Conservation (phyloP, 2,113 vertebrate species). For the Helogale parvula region DNA sequence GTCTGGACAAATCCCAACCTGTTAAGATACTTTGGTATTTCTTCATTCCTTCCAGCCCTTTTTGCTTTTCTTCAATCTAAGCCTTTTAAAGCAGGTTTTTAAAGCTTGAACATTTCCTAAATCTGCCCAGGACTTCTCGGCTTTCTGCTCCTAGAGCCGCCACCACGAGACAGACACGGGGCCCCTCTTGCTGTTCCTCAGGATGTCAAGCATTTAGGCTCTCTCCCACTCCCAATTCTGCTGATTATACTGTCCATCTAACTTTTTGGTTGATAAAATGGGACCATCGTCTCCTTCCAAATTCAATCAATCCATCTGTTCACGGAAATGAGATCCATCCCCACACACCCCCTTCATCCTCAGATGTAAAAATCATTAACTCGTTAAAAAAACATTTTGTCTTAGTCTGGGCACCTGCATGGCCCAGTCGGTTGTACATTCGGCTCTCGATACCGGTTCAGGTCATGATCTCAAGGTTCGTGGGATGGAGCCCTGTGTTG, state of each 20-base stretch:
- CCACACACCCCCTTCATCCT: background rate
- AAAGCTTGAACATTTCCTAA: background rate
- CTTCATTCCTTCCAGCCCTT: background rate
- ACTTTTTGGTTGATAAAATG: background rate
- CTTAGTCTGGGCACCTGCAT: background rate
- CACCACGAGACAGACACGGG: background rate
- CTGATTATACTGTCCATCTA: background rate
- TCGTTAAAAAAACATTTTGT: background rate
- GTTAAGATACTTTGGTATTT: background rate
- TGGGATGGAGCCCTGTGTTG: too few species aligned
- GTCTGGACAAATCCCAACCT: background rate
- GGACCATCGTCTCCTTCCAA: background rate
- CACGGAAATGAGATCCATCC: background rate
- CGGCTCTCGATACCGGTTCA: too few species aligned
- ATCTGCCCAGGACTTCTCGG: background rate
- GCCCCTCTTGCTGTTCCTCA: background rate
- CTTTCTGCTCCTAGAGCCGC: background rate
- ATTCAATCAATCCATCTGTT: background rate
- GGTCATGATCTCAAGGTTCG: too few species aligned
- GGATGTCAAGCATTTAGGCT: background rate
- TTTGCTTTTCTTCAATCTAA: conserved; percentile 10
- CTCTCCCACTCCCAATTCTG: background rate
- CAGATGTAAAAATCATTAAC: background rate
- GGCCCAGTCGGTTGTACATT: too few species aligned
- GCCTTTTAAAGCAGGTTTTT: background rate